phyloP scores from a whole-genome alignment of 1,140 invertebrate species.

The Phthorimaea operculella region DNA sequence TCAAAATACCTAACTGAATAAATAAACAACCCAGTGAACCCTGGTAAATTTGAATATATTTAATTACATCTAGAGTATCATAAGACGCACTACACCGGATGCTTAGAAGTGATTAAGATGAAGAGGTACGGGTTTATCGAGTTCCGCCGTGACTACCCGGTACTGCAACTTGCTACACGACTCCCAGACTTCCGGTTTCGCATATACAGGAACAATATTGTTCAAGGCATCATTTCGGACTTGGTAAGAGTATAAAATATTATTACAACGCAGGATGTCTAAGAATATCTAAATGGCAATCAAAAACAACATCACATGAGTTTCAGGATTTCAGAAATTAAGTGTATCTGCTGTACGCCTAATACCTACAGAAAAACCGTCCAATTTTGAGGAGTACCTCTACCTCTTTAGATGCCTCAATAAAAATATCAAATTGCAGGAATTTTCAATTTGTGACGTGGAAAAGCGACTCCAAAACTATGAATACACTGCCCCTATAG shows the following conservation, averaged over 20 bases:
- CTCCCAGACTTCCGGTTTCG: slow-evolving; percentile 43
- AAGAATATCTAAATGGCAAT: no score
- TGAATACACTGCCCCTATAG: slow-evolving; percentile 23
- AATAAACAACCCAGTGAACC: no score
- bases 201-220: slow-evolving; percentile 44
- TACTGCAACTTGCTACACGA: slow-evolving; percentile 33
- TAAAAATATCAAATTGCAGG: slow-evolving; percentile 16
- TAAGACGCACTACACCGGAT: slow-evolving; percentile 45
- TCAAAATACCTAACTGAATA: no score
- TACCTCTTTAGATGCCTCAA: no score
- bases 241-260: slow-evolving; percentile 23
- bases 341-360: no score
- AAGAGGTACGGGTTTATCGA: slow-evolving; percentile 34
- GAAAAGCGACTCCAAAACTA: slow-evolving; percentile 23
- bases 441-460: slow-evolving; percentile 19
- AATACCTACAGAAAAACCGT: no score
- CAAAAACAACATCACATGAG: no score
- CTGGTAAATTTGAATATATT: neutral
- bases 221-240: slow-evolving; percentile 26
- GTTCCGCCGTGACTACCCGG: slow-evolving; percentile 34
- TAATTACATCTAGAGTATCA: slow-evolving; percentile 20
- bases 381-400: no score
- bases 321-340: no score
- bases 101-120: slow-evolving; percentile 26
- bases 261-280: no score